Base-by-base conservation (phyloP, 2,113 vertebrate genomes). In the Spea multiplicata region DNA sequence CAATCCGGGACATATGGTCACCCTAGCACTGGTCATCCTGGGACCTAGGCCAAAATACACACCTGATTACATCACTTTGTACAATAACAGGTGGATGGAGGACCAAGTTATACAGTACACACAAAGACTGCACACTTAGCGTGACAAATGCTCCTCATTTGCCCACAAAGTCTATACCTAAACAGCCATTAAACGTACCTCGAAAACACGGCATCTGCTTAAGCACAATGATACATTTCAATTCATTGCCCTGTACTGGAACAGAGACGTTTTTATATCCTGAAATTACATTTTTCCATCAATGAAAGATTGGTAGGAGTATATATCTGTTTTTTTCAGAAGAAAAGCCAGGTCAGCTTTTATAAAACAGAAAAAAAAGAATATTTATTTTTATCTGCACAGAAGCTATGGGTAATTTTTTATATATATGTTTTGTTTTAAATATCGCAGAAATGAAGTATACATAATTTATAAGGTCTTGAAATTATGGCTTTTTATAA, bases 321-420 rank as follows among this genome's bases (percentile, higher is more conserved):
- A 76, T 44, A 59, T 59, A 61, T 68, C 64, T 73, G 6, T 73
- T 80, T 80, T 52, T 80, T 66, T 46, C 14, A 50, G 12, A 74
- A 74, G 71, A 80, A 68, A 73, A 68, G 78, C 53, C 64, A 73
- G 78, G 71, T 80, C 71, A 80, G 78, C 64, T 67, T 55, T 67
- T 59, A 80, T 73, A 48, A 45, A 73, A 48, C n/a, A 65, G 64
- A 48, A 59, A 48, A 52, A 44, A 71, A 5, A 16, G 52, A 66
- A 66, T 71, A 8, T 48, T 44, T 66, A 73, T 66, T 53, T 79
- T 66, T 57, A 46, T 59, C 66, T 78, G 76, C 44, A 72, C 48
- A 66, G 17, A 72, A 44, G 49, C 50, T 8, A 12, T 3, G 50
- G 6, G 6, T 53, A 53, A 53, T 53, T 53, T 52, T 52, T 44